A percentile compares a stretch with the other conserved stretches of the same genome.
phyloP scores from a whole-genome alignment of 1,140 invertebrate genomes.

The Drosophila nannoptera region DNA sequence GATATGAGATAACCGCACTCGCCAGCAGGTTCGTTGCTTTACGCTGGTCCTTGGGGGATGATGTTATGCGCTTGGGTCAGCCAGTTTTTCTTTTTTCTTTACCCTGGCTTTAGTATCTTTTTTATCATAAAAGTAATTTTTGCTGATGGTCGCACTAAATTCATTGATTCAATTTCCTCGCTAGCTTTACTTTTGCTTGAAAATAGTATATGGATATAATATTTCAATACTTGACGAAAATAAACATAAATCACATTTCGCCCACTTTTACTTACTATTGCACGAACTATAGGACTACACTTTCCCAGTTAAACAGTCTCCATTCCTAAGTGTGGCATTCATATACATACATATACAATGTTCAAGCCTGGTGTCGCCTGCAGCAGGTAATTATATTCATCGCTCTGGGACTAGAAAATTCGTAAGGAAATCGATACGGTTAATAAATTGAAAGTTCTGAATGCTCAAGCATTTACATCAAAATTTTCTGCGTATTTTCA shows the following conservation, averaged over 20 bases:
- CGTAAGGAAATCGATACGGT: too few species aligned
- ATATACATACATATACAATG: too few species aligned
- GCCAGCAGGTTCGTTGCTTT: conserved; percentile 6
- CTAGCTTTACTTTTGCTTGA: conserved; percentile 41
- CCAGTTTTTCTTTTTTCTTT: conserved; percentile 16
- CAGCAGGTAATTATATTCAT: too few species aligned
- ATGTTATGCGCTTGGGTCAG: conserved; percentile 19
- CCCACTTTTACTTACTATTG: conserved; percentile 20
- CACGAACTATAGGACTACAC: conserved; percentile 4
- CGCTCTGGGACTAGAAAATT: too few species aligned
- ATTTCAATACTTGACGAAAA: conserved; percentile 72
- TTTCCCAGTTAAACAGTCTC: neutral
- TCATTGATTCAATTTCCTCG: conserved; percentile 74
- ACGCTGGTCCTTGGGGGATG: conserved; percentile 22
- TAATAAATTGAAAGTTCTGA: neutral
- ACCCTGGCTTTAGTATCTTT: conserved; percentile 50
- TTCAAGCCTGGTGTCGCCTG: too few species aligned
- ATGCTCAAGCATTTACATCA: conserved; percentile 48
- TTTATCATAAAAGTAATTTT: conserved; percentile 76
- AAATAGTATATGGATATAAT: conserved; percentile 73
- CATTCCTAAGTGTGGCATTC: conserved; percentile 47
- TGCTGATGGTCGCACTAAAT: conserved; percentile 74
- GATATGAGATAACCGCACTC: conserved; percentile 69
- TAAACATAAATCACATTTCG: conserved; percentile 64
- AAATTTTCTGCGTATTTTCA: conserved; percentile 64